A percentile compares a stretch with the other conserved stretches of the same genome.
These are phyloP conservation scores for Suillia variegata DNA, from an alignment of 2,888 invertebrate species.

Conservation along the genomic window DNA sequence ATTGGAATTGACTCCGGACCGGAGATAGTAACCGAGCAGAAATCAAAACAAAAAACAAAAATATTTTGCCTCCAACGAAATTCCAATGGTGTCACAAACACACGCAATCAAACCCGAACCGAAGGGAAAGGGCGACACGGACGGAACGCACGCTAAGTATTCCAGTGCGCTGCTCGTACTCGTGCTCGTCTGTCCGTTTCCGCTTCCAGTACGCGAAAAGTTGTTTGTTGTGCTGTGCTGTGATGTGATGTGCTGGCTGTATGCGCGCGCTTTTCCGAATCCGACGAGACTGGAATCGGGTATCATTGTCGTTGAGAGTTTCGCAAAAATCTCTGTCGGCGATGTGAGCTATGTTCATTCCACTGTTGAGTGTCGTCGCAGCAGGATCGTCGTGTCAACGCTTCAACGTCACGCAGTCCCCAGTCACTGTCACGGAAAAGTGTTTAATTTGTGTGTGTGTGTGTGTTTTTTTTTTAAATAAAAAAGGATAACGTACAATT, in stretches of 20 bases:
- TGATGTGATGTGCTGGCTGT: too few relatives aligned
- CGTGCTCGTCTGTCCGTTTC: neutral
- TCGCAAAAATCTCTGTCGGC: neutral
- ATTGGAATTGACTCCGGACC: neutral
- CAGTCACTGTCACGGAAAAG: too few relatives aligned
- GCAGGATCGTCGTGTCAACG: constrained; percentile 50
- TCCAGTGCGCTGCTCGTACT: neutral
- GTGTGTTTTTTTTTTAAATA: neutral
- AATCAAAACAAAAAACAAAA: constrained; percentile 10
- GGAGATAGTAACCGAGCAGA: neutral
- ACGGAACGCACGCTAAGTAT: constrained; percentile 13
- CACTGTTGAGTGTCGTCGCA: constrained; percentile 57
- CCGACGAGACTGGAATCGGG: neutral
- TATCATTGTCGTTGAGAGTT: too few relatives aligned
- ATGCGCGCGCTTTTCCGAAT: too few relatives aligned
- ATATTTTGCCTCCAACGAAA: constrained; percentile 8
- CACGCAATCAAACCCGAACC: neutral
- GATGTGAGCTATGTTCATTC: constrained; percentile 40
- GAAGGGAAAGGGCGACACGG: constrained; percentile 11
- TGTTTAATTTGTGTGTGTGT: too few relatives aligned
- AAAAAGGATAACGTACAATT: neutral
- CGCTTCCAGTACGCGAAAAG: constrained; percentile 1
- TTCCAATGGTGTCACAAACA: constrained; percentile 27
- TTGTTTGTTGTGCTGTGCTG: neutral
- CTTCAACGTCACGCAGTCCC: too few relatives aligned